Evolutionary conservation across 2,888 invertebrate species (phyloP).

Genomic region (Xestia ashworthii): DNA sequence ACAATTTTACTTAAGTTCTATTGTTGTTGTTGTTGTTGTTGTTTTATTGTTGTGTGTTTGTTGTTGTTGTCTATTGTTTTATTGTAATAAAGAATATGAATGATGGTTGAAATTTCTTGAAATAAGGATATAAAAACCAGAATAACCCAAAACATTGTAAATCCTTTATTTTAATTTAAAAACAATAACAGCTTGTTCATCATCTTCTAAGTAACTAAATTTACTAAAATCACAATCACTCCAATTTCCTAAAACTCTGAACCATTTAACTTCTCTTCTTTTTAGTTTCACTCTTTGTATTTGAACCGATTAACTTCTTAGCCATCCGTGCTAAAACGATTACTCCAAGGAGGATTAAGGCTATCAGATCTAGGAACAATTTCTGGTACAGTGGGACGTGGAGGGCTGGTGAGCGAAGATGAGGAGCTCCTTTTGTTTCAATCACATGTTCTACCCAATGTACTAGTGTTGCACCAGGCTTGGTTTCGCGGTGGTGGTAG

Average conservation of each 20-base stretch:
- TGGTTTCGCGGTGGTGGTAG: conserved; percentile 85
- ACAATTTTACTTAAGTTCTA: too few relatives aligned
- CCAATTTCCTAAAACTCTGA: neutral
- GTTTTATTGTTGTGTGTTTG: too few relatives aligned
- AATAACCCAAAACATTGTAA: neutral
- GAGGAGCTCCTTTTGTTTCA: conserved; percentile 89
- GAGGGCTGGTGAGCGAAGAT: conserved; percentile 81
- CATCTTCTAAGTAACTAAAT: neutral
- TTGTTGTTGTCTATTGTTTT: too few relatives aligned
- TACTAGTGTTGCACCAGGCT: conserved; percentile 91
- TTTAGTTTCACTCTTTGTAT: conserved; percentile 21
- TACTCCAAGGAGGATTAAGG: conserved; percentile 51
- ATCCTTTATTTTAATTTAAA: neutral
- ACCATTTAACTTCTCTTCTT: conserved; percentile 43
- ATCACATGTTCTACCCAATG: conserved; percentile 93
- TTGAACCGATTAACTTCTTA: conserved; percentile 29
- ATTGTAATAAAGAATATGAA: too few relatives aligned
- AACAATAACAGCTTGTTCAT: neutral
- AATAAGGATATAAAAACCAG: neutral
- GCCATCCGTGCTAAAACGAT: conserved; percentile 24
- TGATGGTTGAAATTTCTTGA: neutral
- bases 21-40: too few relatives aligned
- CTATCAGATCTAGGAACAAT: conserved; percentile 77
- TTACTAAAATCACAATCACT: neutral
- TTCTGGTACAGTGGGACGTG: conserved; percentile 76